Evolutionary conservation across 2,113 vertebrate species (phyloP).

Genomic region (Zosterops lateralis): DNA sequence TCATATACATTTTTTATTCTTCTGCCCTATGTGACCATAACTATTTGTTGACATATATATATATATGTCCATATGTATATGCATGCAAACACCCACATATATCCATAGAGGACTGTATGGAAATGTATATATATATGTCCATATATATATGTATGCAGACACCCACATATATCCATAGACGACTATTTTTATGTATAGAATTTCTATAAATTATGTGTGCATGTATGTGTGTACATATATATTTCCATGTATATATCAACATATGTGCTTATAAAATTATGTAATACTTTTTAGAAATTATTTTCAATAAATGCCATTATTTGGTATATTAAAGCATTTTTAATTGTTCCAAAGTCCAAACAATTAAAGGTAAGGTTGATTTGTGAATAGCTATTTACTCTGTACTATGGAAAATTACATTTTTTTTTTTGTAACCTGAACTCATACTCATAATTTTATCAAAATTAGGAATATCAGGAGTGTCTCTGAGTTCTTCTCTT

Average conservation of each 20-base stretch:
- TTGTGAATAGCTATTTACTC: background rate
- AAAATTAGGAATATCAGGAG: background rate
- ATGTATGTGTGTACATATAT: rapidly evolving
- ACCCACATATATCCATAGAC: background rate
- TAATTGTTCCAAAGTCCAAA: background rate
- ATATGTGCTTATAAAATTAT: background rate
- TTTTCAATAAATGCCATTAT: background rate
- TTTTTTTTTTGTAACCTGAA: background rate
- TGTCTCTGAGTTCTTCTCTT: background rate
- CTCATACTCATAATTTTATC: background rate
- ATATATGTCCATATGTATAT: too few species aligned
- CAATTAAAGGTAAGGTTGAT: background rate
- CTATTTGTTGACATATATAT: background rate
- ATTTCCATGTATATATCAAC: background rate
- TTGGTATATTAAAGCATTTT: background rate
- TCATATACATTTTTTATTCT: background rate
- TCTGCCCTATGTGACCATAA: background rate
- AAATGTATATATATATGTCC: too few species aligned
- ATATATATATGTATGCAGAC: background rate
- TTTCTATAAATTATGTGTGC: background rate
- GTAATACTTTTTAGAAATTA: background rate
- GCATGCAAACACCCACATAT: too few species aligned
- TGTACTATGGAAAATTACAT: background rate
- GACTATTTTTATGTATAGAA: background rate
- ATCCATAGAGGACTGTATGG: too few species aligned